Base-by-base conservation (phyloP, 2,797 vertebrate genomes). In the Falco novaeseelandiae region DNA sequence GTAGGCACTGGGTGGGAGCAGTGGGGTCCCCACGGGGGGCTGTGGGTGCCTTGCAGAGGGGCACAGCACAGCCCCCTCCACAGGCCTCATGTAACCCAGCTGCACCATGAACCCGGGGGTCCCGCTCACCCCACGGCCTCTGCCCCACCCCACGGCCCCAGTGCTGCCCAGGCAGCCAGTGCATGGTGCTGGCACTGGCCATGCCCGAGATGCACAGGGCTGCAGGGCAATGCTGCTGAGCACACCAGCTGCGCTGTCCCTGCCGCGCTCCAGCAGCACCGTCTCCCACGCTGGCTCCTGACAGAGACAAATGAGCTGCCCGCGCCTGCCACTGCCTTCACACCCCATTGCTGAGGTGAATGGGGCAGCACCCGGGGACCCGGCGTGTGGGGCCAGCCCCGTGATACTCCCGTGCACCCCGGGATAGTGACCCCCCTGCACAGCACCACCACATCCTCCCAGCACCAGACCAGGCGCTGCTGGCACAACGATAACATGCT, bases 331-430 rank as follows among this genome's bases (percentile, higher is more conserved):
- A 12, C 54, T 19, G 19, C 46, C 62, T 59, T 44, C 79, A 34
- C 83, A 59, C 49, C 49, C 49, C 58, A 48, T 8, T 16, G 36
- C 57, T 0, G 2, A 42, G 59, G 48, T 11, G 67, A 83, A 72
- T 5, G 16, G 57, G 38, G 66, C 83, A 6, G n/a, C 8, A 4
- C 52, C 12, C 10, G 1, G 16, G 48, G 23, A 65, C 48, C 42
- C 4, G 1, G 57, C 2, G 0, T 1, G 0, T 15, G 44, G 26
- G 42, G 42, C 19, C 17, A 12, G 49, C 34, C 49, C 70, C 1
- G 4, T 9, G 40, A 36, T 22, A 19, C 25, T 49, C 44, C 51
- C 10, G 1, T 13, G 22, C 5, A 1, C 18, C 17, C 44, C 3
- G 6, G 32, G 27, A 27, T 3, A 14, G 38, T 49, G 2, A 21